Evolutionary conservation across 2,113 vertebrate species (phyloP), one percentile per base, ranked within the genome.

Genomic region (Chionodraco myersi): DNA sequence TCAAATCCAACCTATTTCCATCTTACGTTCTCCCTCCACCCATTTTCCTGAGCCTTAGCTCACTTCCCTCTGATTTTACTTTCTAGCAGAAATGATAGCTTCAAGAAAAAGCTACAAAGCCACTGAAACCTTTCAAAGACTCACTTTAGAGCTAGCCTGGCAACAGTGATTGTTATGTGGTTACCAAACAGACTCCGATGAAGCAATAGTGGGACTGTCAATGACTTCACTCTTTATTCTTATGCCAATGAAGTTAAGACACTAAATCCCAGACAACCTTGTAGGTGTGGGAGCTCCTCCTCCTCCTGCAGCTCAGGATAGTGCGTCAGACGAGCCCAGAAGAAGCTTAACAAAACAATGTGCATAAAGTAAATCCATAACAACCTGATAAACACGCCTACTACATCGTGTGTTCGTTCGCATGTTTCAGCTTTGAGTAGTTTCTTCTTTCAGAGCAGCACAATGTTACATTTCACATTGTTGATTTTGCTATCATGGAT

Each of bases 151-250:
- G 77, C 71, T n/a, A 1, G 12, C 13, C 73, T n/a, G 1, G 12
- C 15, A 47, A 30, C 56, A 23, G n/a, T 54, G 51, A 15, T 36
- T 23, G 23, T 10, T 8, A 26, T 36, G 9, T 53, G 62, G 54
- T 79, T n/a, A n/a, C 54, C 73, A 74, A 71, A 77, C 3, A 11
- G 36, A 52, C 54, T 72, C 13, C 6, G 48, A 49, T 63, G 57
- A 79, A 68, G 64, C 72, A 75, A 60, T 44, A 69, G 23, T 14
- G 21, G 11, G 18, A 34, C 13, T 56, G 66, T 79, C 48, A 70
- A 8, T 68, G 65, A 72, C 3, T 57, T 84, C 0, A 8, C 30
- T 45, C 53, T 58, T 72, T 45, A 72, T 68, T 72, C 57, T 65
- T 21, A 36, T 68, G 44, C 34, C 23, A 68, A 34, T 75, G 57